Evolutionary conservation across 2,113 vertebrate genomes (phyloP), one percentile per base, ranked within the genome.

Genomic region (Pterocles orientalis): DNA sequence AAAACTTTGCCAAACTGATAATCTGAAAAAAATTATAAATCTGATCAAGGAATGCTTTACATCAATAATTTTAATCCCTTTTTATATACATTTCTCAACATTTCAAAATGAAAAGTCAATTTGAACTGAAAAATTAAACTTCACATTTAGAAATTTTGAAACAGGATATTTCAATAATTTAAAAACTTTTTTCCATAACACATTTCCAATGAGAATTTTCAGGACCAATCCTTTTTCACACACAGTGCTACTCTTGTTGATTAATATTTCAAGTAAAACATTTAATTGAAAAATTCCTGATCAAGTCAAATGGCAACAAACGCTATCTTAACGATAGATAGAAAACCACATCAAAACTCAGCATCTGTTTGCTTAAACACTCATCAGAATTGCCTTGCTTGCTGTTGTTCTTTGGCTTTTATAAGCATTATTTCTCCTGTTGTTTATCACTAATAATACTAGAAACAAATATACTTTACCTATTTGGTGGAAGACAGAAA

Each of bases 41-140:
- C 58, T 80, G 28, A 82, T 93, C 53, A 91, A 85, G 26, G 50
- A 93, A 86, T 61, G 71, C 20, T 92, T 90, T 85, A 91, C 19
- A 76, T 76, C 17, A 69, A 41, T 69, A 72, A 50, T 45, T 95
- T 94, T 87, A 92, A 94, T 91, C 84, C 78, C 93, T 79, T 95
- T 96, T 92, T 61, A 75, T 80, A 64, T 66, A 95, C 70, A 95
- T 58, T 95, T 91, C 87, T 89, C n/a, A 93, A 82, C 53, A 91
- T 82, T 90, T 91, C 45, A 82, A 82, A 95, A 87, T 56, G 10
- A 92, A 87, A 84, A 91, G 60, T 84, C 25, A 85, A 61, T 77
- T 69, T 79, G n/a, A 95, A 85, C 45, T 76, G 61, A 53, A 87
- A 89, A 91, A 86, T 39, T 9, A 85, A 91, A 92, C 29, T 84